Evolutionary conservation across 2,888 invertebrate genomes (phyloP), one percentile per base, ranked within the genome.

Genomic region (Macrophya alboannulata): DNA sequence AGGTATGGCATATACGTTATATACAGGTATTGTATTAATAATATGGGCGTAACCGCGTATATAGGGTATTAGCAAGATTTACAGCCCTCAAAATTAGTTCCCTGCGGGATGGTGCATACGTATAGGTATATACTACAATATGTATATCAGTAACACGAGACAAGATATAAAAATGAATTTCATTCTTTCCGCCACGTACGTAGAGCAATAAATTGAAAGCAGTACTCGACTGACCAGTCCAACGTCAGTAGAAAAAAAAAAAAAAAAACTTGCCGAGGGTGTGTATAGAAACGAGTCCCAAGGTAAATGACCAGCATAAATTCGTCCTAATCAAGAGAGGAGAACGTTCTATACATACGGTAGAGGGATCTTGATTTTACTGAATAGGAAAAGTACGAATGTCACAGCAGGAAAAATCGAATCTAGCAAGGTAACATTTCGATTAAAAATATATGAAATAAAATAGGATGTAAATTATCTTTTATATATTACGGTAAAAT

Each of bases 221-320:
- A 12, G 48, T 83, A 31, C 83, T 37, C 25, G 83, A 83, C 83
- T 83, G 83, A 83, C 83, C 83, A 83, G 83, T 83, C 62, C 17
- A 51, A 48, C 31, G n/a, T n/a, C n/a, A 48, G 31, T n/a, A 2
- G 21, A 43, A 51, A 81, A 8, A 71, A 68, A 68, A n/a, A 2
- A 10, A 43, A 51, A 81, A 8, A 71, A 68, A 68, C 71, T 48
- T 17, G n/a, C 45, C 62, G 21, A 83, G 68, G 48, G 65, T 83
- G 48, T 31, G 31, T n/a, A 62, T 17, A 48, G 68, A 71, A 83
- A 83, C 83, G 25, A 71, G 81, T 81, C 17, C 40, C 31, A 77
- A 59, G 71, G 83, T 83, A 83, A 83, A 83, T 83, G 83, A 83
- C 83, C 68, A 83, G 83, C 83, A 83, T 71, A 71, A 83, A 68